phyloP scores from a whole-genome alignment of 2,797 vertebrate genomes.

The Glyptemys insculpta region DNA sequence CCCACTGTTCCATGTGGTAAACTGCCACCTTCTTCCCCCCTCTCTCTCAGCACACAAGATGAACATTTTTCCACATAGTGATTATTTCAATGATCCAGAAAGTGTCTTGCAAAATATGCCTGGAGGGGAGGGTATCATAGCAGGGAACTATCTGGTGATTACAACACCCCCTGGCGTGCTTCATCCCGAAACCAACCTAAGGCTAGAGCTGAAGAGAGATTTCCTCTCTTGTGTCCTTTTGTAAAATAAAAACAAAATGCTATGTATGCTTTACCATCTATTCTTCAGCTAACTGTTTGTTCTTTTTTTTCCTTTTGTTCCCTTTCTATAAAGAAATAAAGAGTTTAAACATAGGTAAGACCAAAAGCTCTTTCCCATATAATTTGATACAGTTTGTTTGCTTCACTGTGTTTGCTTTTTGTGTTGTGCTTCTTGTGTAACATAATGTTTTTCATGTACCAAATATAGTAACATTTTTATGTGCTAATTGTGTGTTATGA shows the following conservation, averaged over 20 bases:
- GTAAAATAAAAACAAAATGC: conserved; percentile 79
- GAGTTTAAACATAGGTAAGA: conserved; percentile 99
- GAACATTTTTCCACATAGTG: background rate
- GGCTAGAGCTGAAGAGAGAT: conserved; percentile 60
- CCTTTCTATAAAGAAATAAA: conserved; percentile 95
- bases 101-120: background rate
- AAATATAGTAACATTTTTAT: conserved; percentile 82
- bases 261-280: conserved; percentile 82
- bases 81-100: background rate
- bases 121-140: background rate
- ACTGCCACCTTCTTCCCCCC: conserved; percentile 23
- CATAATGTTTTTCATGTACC: conserved; percentile 83
- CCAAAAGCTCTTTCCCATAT: conserved; percentile 81
- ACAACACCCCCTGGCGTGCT: background rate
- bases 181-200: conserved; percentile 56
- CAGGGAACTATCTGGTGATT: conserved; percentile 24
- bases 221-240: conserved; percentile 70
- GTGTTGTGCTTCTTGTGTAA: conserved; percentile 82
- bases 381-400: conserved; percentile 83
- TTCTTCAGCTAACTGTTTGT: conserved; percentile 86
- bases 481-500: conserved; percentile 86
- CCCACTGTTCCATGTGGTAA: conserved; percentile 7
- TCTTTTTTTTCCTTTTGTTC: conserved; percentile 85
- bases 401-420: conserved; percentile 83
- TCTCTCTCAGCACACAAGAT: conserved; percentile 15